Base-by-base conservation (phyloP, 2,888 invertebrate species). In the Drosophila nr. perissopoda region DNA sequence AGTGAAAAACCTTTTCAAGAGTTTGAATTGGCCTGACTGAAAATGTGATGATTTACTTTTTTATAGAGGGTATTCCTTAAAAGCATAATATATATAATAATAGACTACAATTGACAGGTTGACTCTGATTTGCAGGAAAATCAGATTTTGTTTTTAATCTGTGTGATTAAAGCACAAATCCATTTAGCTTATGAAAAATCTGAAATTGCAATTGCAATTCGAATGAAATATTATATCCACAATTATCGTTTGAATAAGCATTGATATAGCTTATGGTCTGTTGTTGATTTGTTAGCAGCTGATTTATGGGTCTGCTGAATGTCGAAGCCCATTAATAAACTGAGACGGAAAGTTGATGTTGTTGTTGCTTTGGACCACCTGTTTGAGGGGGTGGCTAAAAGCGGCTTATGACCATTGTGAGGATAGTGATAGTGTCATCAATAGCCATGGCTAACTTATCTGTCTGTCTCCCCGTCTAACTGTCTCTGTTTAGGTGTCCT, bases 301-400 rank as follows among this genome's bases (percentile, higher is more conserved):
- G 82, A 82, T 84, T 87, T 70, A 78, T 74, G 69, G n/a, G 61
- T 51, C 49, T 48, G 52, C 18, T 48, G 33, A 25, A 67, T 71
- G 83, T 59, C 67, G 29, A 36, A 59, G 70, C 62, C 68, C 71
- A 76, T 89, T 81, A 78, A 87, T 78, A 83, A 81, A 61, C 68
- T 64, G 70, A 67, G 56, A 29, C 13, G 33, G 29, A 40, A 29
- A 42, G 29, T 34, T 60, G 64, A 65, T 69, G 61, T 67, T 27
- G 16, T 18, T 18, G n/a, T 21, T 42, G 21, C 11, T 21, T 8
- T 25, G 45, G 53, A 60, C 53, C 69, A 65, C 52, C 53, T 65
- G 65, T 52, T 51, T 49, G 36, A 25, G 29, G 29, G 31, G 54
- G 29, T 31, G 25, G 40, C 33, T 36, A 38, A 49, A 61, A n/a